These are phyloP conservation scores for Meganola albula DNA, from an alignment of 2,888 invertebrate genomes.

Conservation along the genomic window DNA sequence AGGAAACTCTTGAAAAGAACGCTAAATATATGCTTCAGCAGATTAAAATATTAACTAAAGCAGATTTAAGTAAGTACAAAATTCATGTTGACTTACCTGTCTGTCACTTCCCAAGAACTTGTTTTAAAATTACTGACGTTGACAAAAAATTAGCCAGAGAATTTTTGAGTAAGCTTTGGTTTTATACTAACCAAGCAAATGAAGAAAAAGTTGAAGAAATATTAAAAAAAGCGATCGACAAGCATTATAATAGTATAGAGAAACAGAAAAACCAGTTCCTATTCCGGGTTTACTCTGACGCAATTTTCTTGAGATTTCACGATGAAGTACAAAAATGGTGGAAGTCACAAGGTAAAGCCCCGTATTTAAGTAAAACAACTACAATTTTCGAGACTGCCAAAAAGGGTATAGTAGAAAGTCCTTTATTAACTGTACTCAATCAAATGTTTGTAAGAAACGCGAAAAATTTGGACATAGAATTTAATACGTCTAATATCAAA, in stretches of 20 bases:
- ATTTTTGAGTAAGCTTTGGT: constrained; percentile 37
- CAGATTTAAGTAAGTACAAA: constrained; percentile 23
- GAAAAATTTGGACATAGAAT: constrained; percentile 30
- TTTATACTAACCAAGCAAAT: constrained; percentile 39
- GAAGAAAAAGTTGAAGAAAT: constrained; percentile 33
- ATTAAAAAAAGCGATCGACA: constrained; percentile 33
- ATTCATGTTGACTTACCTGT: constrained; percentile 25
- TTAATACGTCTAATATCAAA: no score
- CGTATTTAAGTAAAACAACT: constrained; percentile 30
- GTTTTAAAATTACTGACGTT: constrained; percentile 28
- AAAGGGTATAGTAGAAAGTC: constrained; percentile 34
- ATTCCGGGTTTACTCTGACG: constrained; percentile 37
- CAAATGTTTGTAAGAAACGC: constrained; percentile 33
- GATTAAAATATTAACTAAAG: constrained; percentile 9
- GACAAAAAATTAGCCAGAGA: constrained; percentile 31
- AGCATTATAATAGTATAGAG: constrained; percentile 27
- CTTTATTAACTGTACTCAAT: constrained; percentile 33
- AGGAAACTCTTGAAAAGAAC: constrained; percentile 17
- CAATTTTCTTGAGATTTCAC: constrained; percentile 38
- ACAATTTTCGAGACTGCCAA: constrained; percentile 34
- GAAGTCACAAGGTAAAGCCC: constrained; percentile 29
- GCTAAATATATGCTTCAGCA: constrained; percentile 26
- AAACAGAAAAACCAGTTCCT: constrained; percentile 27
- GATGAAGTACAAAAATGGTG: constrained; percentile 46
- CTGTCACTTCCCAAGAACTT: constrained; percentile 31